phyloP scores from a whole-genome alignment of 2,797 vertebrate genomes.

The Acestrorhynchus altus region DNA sequence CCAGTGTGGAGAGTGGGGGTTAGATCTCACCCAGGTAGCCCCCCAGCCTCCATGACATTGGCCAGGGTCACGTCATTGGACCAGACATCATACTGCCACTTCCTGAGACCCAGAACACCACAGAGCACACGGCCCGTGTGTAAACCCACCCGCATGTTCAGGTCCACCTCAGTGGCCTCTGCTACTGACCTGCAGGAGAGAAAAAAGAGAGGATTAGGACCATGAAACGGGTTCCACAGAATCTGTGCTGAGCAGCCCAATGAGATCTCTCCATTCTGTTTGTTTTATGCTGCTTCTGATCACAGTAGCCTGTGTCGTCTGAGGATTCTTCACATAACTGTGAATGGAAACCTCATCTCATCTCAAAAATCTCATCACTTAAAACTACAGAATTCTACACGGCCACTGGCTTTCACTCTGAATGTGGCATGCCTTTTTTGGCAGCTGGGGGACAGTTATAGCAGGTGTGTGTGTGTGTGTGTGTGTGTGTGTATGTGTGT shows the following conservation, averaged over 20 bases:
- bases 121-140: conserved; percentile 96
- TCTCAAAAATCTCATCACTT: too few relatives aligned
- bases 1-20: background rate
- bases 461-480: background rate
- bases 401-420: background rate
- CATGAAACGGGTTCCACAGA: too few relatives aligned
- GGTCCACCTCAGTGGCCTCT: conserved; percentile 95
- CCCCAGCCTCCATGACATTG: conserved; percentile 97
- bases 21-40: conserved; percentile 90
- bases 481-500: conserved; percentile 1
- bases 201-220: background rate
- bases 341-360: too few relatives aligned
- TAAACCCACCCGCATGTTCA: conserved; percentile 97
- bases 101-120: conserved; percentile 94
- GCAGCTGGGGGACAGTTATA: too few relatives aligned
- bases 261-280: too few relatives aligned
- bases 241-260: too few relatives aligned
- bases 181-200: conserved; percentile 88
- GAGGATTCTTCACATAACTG: too few relatives aligned
- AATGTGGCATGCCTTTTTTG: background rate
- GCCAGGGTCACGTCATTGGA: conserved; percentile 97
- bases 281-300: too few relatives aligned
- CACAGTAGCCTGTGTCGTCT: too few relatives aligned
- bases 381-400: background rate
- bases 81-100: conserved; percentile 99